Base-by-base conservation (phyloP, 2,113 vertebrate species). In the Ceuthmochares aereus region DNA sequence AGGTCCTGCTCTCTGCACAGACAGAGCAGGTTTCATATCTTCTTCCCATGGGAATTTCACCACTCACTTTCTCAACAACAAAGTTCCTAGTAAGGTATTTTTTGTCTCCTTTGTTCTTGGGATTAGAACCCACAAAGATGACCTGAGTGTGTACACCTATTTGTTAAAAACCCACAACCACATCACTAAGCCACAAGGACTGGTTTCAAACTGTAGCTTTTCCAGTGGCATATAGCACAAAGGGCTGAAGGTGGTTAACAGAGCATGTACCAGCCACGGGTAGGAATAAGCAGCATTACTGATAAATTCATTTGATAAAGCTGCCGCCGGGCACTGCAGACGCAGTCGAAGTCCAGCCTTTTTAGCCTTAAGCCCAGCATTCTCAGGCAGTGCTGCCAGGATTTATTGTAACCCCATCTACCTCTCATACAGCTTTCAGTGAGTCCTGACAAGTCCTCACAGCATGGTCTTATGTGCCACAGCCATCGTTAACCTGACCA, bases 221-320 rank as follows among this genome's bases (percentile, higher is more conserved):
- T 67, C 26, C 60, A 78, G 56, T 47, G 67, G 16, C 70, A 80
- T 42, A 66, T 76, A n/a, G 60, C 75, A 79, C 27, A 40, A 63
- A 84, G 42, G 64, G 30, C 36, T 87, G 87, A 40, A 83, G 43
- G 49, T 70, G 59, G 45, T 22, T 58, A 34, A 58, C 42, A 22
- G 27, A 89, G 54, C 58, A 78, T 37, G 23, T 2, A n/a, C 6
- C 63, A 80, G 62, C 74, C 2, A 0, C 75, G 87, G 76, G 59
- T 47, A 68, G 81, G 18, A 84, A 56, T 82, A 60, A 87, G 54
- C 58, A 85, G 75, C 43, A 10, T 5, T 92, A 70, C 49, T 92
- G 88, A 89, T 93, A 90, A 94, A 63, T 68, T 92, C 67, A 36
- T 88, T 83, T 91, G 92, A 79, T 95, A 84, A 85, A 95, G 63